These are phyloP conservation scores for Fragum whitleyi DNA, from an alignment of 2,888 invertebrate genomes.

Conservation along the genomic window DNA sequence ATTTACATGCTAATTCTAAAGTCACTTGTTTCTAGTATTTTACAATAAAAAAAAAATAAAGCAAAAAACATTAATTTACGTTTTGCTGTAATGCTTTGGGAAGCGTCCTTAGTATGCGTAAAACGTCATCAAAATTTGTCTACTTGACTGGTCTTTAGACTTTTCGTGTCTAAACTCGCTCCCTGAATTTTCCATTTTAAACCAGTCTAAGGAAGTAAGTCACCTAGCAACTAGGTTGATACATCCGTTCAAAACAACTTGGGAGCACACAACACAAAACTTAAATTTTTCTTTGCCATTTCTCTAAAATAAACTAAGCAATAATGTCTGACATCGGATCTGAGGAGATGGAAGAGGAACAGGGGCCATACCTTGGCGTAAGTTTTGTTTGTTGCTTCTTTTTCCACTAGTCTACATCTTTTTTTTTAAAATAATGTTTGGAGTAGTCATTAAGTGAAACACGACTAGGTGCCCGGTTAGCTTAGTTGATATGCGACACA, in stretches of 20 bases:
- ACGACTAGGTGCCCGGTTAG: too few relatives aligned
- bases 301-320: background rate
- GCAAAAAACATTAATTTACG: too few relatives aligned
- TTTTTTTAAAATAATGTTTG: too few relatives aligned
- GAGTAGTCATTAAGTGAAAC: too few relatives aligned
- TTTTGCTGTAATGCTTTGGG: background rate
- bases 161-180: background rate
- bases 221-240: constrained; percentile 53
- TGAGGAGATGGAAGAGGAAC: constrained; percentile 84
- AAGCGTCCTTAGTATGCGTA: constrained; percentile 69
- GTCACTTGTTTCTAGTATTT: too few relatives aligned
- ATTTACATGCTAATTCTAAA: too few relatives aligned
- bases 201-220: constrained; percentile 4
- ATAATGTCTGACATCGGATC: constrained; percentile 83
- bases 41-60: too few relatives aligned
- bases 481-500: too few relatives aligned
- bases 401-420: too few relatives aligned
- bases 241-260: constrained; percentile 50
- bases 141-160: constrained; percentile 32
- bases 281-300: background rate
- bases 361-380: constrained; percentile 83
- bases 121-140: constrained; percentile 56
- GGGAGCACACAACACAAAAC: background rate
- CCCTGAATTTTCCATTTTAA: background rate
- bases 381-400: constrained; percentile 54